Percentiles rank a stretch among this genome's conserved stretches.
phyloP scores from a whole-genome alignment of 2,888 invertebrate genomes.

The Micropterix aruncella region DNA sequence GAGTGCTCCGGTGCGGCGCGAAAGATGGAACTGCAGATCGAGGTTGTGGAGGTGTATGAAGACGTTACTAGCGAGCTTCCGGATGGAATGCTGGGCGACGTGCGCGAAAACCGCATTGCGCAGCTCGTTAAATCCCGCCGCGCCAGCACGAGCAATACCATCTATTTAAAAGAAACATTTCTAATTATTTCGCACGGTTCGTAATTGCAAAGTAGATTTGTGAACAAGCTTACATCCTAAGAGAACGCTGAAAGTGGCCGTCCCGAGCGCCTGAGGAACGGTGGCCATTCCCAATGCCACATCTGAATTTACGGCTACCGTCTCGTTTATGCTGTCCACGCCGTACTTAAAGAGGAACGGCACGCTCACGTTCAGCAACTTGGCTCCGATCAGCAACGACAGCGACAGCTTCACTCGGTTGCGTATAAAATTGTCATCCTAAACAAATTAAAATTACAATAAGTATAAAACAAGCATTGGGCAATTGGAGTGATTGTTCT shows the following conservation, averaged over 20 bases:
- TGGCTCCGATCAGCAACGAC: conserved; percentile 65
- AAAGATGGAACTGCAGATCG: conserved; percentile 88
- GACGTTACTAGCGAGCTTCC: conserved; percentile 87
- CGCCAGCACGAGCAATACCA: conserved; percentile 81
- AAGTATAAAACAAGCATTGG: no score
- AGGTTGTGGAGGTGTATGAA: conserved; percentile 91
- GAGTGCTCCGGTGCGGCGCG: conserved; percentile 87
- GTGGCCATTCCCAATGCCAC: conserved; percentile 58
- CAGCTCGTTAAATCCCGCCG: conserved; percentile 90
- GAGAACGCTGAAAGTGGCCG: conserved; percentile 65
- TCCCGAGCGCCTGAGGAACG: conserved; percentile 66
- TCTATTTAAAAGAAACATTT: conserved; percentile 41
- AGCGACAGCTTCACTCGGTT: conserved; percentile 74
- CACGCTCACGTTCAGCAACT: conserved; percentile 80
- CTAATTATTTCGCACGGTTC: no score
- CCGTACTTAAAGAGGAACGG: conserved; percentile 94
- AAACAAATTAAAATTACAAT: conserved; percentile 12
- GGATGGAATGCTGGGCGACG: conserved; percentile 94
- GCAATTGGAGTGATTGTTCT: no score
- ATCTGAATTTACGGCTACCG: conserved; percentile 29
- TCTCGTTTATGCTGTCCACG: conserved; percentile 71
- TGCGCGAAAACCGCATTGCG: conserved; percentile 95
- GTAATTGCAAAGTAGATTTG: no score
- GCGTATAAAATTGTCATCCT: conserved; percentile 62
- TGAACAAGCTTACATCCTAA: conserved; percentile 63